Evolutionary conservation across 2,888 invertebrate species (phyloP).

Genomic region (Nymphalis polychloros): DNA sequence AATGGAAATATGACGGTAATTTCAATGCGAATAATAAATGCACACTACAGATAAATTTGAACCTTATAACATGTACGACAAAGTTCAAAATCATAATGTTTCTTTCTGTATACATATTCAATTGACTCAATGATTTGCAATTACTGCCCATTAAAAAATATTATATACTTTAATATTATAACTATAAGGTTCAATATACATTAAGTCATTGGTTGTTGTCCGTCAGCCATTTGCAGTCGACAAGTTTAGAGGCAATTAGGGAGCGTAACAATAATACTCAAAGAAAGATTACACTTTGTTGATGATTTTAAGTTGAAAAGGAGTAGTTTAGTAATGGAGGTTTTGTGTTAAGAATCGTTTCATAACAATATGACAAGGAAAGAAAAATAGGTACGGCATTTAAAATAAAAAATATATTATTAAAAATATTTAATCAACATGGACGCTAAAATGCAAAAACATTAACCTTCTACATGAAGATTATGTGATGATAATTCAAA

Average conservation of each 20-base stretch:
- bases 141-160: neutral
- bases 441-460: no score
- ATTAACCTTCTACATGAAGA: no score
- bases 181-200: neutral
- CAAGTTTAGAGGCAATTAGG: conserved; percentile 1
- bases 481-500: no score
- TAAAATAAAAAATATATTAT: no score
- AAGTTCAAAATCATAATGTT: neutral
- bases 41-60: neutral
- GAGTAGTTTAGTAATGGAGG: neutral
- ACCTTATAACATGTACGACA: neutral
- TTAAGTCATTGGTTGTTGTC: neutral
- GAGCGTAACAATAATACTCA: conserved; percentile 1
- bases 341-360: neutral
- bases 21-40: conserved; percentile 12
- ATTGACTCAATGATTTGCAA: conserved; percentile 9
- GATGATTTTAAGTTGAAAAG: neutral
- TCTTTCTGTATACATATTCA: neutral
- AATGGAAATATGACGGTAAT: conserved; percentile 1
- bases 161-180: neutral
- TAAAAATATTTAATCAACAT: no score
- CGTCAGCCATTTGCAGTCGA: conserved; percentile 1
- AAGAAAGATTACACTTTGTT: neutral
- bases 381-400: no score
- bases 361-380: no score